Evolutionary conservation across 2,888 invertebrate genomes (phyloP).

Genomic region (Parnassius glacialis): DNA sequence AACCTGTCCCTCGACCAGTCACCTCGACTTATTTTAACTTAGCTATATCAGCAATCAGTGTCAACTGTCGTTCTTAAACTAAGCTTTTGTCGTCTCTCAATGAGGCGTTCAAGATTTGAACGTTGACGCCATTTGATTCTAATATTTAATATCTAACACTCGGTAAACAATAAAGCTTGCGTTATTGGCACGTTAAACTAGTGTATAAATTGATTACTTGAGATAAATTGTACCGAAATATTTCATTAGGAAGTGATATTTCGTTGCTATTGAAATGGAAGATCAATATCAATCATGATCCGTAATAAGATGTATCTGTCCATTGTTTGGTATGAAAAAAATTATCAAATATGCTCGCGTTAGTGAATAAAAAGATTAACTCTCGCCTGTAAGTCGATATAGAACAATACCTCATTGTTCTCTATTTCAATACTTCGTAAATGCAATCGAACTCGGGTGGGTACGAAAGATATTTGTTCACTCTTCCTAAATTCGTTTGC

Average conservation of each 20-base stretch:
- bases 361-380: constrained; percentile 45
- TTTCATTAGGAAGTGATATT: constrained; percentile 21
- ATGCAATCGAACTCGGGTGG: constrained; percentile 44
- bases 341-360: constrained; percentile 45
- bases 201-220: constrained; percentile 16
- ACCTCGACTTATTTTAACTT: constrained; percentile 1
- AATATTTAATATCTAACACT: neutral
- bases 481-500: constrained; percentile 43
- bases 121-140: neutral
- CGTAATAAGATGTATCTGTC: constrained; percentile 41
- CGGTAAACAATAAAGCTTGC: neutral
- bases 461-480: constrained; percentile 33
- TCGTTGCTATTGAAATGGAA: constrained; percentile 36
- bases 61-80: constrained; percentile 1
- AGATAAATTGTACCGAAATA: constrained; percentile 17
- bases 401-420: constrained; percentile 70
- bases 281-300: constrained; percentile 44
- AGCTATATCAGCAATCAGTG: constrained; percentile 2
- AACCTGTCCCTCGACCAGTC: constrained; percentile 4
- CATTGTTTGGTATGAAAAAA: constrained; percentile 46
- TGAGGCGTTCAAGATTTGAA: neutral
- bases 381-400: constrained; percentile 40
- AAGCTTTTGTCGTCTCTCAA: neutral
- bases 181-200: neutral
- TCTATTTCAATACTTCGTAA: constrained; percentile 57